Conservation (phyloP, 1,140 invertebrate genomes). For the Dreissena polymorpha region DNA sequence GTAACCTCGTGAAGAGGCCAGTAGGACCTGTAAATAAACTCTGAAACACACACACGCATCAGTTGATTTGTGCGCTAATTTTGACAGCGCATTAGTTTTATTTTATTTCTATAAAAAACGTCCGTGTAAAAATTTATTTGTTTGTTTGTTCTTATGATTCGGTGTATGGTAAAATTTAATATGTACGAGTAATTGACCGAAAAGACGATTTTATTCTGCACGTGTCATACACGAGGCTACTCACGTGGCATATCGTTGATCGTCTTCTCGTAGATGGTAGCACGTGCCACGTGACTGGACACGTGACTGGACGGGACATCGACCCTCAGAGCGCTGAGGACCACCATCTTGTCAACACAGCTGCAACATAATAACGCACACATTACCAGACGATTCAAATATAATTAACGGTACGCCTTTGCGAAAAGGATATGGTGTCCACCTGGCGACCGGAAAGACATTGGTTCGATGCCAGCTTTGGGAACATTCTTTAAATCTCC, state of each 20-base stretch:
- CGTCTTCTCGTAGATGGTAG: slow-evolving; percentile 31
- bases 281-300: not conserved
- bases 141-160: not conserved
- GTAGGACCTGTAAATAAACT: no score
- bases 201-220: not conserved
- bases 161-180: not conserved
- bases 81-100: no score
- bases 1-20: no score
- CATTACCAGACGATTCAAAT: no score
- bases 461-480: no score
- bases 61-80: not conserved
- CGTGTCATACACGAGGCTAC: not conserved
- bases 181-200: not conserved
- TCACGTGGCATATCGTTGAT: slow-evolving; percentile 48
- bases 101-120: not conserved
- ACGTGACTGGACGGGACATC: slow-evolving; percentile 1
- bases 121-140: not conserved
- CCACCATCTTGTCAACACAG: slow-evolving; percentile 37
- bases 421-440: no score
- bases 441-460: no score
- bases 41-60: no score
- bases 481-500: no score
- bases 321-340: slow-evolving; percentile 32
- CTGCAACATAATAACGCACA: slow-evolving; percentile 19
- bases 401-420: no score